Evolutionary conservation across 2,797 vertebrate species (phyloP).

Genomic region (Lagodon rhomboides): DNA sequence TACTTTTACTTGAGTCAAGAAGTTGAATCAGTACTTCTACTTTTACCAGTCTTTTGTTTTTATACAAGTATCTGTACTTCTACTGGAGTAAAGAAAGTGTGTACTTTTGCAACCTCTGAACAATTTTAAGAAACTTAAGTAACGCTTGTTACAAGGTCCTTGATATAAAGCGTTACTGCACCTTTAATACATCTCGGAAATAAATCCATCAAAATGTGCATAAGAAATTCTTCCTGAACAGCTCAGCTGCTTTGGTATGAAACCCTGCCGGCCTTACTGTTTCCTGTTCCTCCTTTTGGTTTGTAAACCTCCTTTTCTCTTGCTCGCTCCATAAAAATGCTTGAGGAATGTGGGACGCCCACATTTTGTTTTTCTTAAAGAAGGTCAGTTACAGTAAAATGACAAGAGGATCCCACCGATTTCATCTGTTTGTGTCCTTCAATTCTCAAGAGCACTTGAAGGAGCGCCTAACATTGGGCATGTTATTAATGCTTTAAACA

Average conservation of each 20-base stretch:
- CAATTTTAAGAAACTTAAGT: too few relatives aligned
- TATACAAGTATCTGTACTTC: too few relatives aligned
- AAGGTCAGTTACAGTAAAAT: conserved; percentile 25
- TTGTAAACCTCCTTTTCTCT: conserved; percentile 30
- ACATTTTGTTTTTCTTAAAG: conserved; percentile 30
- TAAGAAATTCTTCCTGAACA: conserved; percentile 4
- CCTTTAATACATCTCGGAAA: not conserved
- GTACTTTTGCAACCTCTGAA: too few relatives aligned
- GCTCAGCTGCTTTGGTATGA: conserved; percentile 26
- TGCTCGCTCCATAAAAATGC: conserved; percentile 42
- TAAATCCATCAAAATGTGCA: not conserved
- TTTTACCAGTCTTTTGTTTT: too few relatives aligned
- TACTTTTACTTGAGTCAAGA: too few relatives aligned
- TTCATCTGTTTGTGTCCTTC: not conserved
- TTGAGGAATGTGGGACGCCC: conserved; percentile 41
- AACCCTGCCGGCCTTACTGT: conserved; percentile 11
- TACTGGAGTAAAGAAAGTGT: too few relatives aligned
- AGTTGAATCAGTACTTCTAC: too few relatives aligned
- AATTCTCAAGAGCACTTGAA: not conserved
- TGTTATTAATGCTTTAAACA: not conserved
- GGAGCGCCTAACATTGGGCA: not conserved
- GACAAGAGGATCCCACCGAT: not conserved
- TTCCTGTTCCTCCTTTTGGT: conserved; percentile 50
- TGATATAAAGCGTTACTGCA: too few relatives aligned
- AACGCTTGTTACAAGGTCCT: too few relatives aligned